These are phyloP conservation scores for Lithobates pipiens DNA, from an alignment of 2,797 vertebrate species.

Conservation along the genomic window DNA sequence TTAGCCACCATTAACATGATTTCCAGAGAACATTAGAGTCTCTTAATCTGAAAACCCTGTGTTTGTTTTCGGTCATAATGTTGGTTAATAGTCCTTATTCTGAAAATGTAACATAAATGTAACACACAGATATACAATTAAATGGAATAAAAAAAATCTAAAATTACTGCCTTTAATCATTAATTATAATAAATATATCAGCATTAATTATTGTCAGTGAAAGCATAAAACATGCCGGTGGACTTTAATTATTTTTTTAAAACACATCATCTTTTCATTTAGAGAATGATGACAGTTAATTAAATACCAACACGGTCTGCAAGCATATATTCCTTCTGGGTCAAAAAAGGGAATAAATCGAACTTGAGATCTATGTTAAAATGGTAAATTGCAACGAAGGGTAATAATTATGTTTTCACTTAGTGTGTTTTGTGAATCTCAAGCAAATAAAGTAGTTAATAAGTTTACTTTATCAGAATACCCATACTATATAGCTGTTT, in stretches of 20 bases:
- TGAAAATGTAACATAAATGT: conserved; percentile 8
- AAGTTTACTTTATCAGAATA: neutral
- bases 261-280: conserved; percentile 14
- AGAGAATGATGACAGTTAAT: conserved; percentile 23
- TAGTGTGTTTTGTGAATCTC: neutral
- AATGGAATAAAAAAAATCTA: conserved; percentile 18
- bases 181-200: conserved; percentile 47
- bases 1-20: conserved; percentile 15
- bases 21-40: neutral
- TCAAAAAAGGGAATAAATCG: conserved; percentile 13
- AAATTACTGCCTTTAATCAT: conserved; percentile 25
- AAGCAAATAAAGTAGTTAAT: neutral
- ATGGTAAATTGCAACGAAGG: neutral
- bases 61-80: conserved; percentile 26
- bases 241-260: neutral
- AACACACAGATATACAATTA: conserved; percentile 7
- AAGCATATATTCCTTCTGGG: conserved; percentile 6
- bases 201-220: conserved; percentile 40
- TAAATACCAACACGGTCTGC: neutral
- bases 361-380: neutral
- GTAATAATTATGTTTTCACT: neutral
- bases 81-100: conserved; percentile 20
- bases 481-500: too few relatives aligned
- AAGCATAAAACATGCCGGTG: conserved; percentile 12
- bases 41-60: neutral